A percentile compares a stretch with the other conserved stretches of the same genome.
These are phyloP conservation scores for Aldrovandia affinis DNA, from an alignment of 2,797 vertebrate species.

Conservation along the genomic window DNA sequence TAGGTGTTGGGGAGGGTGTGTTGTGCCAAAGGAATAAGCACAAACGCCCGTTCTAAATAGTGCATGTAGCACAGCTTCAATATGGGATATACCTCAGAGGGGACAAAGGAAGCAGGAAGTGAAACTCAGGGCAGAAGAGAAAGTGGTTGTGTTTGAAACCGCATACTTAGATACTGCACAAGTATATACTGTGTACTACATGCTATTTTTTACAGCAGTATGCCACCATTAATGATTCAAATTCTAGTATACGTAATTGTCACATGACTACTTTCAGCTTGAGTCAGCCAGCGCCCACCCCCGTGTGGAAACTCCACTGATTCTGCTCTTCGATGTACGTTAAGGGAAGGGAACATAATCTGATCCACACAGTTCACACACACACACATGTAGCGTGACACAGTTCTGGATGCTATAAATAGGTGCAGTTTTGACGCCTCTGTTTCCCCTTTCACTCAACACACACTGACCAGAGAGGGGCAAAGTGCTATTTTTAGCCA, in stretches of 20 bases:
- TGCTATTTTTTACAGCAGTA: too few relatives aligned
- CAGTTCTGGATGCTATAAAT: neutral
- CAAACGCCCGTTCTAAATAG: conserved; percentile 28
- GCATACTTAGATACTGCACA: too few relatives aligned
- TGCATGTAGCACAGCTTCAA: neutral
- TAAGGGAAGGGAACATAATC: neutral
- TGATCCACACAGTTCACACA: neutral
- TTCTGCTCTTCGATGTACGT: neutral
- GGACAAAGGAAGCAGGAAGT: conserved; percentile 59
- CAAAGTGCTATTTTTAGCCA: conserved; percentile 53
- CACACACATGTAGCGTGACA: neutral
- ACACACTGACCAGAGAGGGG: conserved; percentile 25
- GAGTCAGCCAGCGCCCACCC: too few relatives aligned
- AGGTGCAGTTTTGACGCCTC: neutral
- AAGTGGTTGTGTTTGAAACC: too few relatives aligned
- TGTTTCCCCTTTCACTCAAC: neutral
- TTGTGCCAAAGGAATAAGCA: neutral
- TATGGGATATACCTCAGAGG: conserved; percentile 49
- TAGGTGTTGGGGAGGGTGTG: neutral
- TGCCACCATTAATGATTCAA: too few relatives aligned
- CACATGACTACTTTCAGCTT: too few relatives aligned
- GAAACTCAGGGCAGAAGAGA: conserved; percentile 65
- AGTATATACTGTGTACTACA: too few relatives aligned
- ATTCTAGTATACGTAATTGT: too few relatives aligned
- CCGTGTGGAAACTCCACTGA: neutral